These are phyloP conservation scores for Fukomys damarensis DNA, from an alignment of 2,113 vertebrate genomes.

Conservation along the genomic window DNA sequence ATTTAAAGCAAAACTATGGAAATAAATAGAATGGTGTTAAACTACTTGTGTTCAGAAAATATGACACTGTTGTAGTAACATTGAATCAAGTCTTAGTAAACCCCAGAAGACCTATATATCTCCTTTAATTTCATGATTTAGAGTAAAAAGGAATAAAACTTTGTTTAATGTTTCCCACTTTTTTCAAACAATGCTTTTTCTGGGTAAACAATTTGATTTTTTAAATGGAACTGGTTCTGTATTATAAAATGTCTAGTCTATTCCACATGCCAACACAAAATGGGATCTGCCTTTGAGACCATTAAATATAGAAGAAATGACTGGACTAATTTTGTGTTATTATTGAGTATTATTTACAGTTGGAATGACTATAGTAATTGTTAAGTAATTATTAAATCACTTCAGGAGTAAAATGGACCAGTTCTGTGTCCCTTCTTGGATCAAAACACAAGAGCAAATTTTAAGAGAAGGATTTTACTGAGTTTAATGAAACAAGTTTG, in stretches of 20 bases:
- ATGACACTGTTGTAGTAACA: not conserved
- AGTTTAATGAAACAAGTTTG: conserved; percentile 38
- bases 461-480: not conserved
- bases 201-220: conserved; percentile 21
- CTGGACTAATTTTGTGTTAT: conserved; percentile 32
- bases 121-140: conserved; percentile 39
- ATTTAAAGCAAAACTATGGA: not conserved
- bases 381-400: conserved; percentile 50
- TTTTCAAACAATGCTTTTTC: not conserved
- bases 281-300: not conserved
- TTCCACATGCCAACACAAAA: conserved; percentile 9
- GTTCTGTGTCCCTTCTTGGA: not conserved
- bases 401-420: not conserved
- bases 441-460: conserved; percentile 36
- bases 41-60: not conserved
- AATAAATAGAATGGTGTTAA: not conserved
- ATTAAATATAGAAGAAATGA: conserved; percentile 24
- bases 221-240: not conserved
- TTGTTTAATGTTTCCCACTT: not conserved
- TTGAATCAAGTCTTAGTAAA: conserved; percentile 36
- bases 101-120: not conserved
- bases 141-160: not conserved
- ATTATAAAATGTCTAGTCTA: conserved; percentile 18
- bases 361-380: conserved; percentile 9
- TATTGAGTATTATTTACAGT: not conserved